Conservation (phyloP, 2,113 vertebrate species). For the Naja naja region DNA sequence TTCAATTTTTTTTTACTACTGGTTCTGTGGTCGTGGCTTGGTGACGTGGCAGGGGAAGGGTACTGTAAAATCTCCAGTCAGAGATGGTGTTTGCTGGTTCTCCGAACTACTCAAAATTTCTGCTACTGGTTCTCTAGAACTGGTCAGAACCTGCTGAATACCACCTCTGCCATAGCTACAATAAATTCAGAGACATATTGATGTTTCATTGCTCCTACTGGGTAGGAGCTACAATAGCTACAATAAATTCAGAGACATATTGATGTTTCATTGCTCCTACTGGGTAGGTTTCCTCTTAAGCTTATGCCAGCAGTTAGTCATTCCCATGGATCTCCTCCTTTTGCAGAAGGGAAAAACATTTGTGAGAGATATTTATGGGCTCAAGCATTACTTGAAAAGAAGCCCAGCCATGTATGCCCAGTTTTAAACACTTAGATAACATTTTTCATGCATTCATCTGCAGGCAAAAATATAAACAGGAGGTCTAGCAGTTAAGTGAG, state of each 20-base stretch:
- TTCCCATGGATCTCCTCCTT: background rate
- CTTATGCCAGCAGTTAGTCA: too few relatives aligned
- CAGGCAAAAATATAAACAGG: background rate
- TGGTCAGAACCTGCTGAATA: too few relatives aligned
- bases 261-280: background rate
- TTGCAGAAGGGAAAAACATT: background rate
- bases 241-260: background rate
- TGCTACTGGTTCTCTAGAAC: too few relatives aligned
- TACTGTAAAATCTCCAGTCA: too few relatives aligned
- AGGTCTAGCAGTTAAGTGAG: background rate
- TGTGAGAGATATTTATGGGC: background rate
- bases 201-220: background rate
- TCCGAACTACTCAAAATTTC: too few relatives aligned
- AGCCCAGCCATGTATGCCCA: background rate
- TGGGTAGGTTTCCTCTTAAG: too few relatives aligned
- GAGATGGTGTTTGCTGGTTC: too few relatives aligned
- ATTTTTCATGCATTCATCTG: background rate
- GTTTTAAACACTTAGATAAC: background rate
- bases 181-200: background rate
- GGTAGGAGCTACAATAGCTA: too few relatives aligned
- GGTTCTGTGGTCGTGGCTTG: too few relatives aligned
- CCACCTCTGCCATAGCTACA: background rate
- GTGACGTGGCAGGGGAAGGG: too few relatives aligned
- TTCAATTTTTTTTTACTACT: too few relatives aligned
- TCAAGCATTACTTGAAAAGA: background rate